phyloP scores from a whole-genome alignment of 2,888 invertebrate genomes.

The Andrena minutula region DNA sequence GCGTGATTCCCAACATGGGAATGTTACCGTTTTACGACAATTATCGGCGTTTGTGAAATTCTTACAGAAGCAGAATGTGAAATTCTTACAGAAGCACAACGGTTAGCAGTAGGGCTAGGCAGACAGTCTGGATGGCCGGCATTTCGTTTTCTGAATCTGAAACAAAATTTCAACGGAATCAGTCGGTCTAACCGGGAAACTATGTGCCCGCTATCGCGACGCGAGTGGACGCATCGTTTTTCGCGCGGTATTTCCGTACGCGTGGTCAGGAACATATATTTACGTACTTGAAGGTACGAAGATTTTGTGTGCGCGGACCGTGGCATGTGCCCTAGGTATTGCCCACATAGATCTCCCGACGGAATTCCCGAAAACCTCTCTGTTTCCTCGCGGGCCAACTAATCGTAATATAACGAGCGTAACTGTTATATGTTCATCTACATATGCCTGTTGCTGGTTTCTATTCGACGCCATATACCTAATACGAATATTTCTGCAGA shows the following conservation, averaged over 20 bases:
- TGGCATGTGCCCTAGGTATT: background rate
- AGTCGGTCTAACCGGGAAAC: background rate
- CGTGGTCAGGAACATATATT: background rate
- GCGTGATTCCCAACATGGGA: background rate
- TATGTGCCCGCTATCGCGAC: background rate
- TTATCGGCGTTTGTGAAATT: constrained; percentile 12
- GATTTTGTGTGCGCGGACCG: background rate
- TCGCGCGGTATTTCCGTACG: background rate
- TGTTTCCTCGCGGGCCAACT: background rate
- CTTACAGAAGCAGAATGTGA: constrained; percentile 71
- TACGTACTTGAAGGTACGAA: background rate
- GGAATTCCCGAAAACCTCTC: background rate
- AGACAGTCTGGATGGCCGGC: constrained; percentile 65
- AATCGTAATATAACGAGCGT: too few relatives aligned
- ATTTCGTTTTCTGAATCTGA: constrained; percentile 70
- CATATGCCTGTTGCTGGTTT: background rate
- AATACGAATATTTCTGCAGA: background rate
- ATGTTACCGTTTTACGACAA: too few relatives aligned
- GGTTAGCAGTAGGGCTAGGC: constrained; percentile 62
- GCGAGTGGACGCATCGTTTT: background rate
- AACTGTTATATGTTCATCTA: background rate
- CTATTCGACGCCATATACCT: background rate
- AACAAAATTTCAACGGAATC: constrained; percentile 42
- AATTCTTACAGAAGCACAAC: constrained; percentile 72
- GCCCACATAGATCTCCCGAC: background rate